Base-by-base conservation (phyloP, 2,888 invertebrate species). In the Drosophila mimetica region DNA sequence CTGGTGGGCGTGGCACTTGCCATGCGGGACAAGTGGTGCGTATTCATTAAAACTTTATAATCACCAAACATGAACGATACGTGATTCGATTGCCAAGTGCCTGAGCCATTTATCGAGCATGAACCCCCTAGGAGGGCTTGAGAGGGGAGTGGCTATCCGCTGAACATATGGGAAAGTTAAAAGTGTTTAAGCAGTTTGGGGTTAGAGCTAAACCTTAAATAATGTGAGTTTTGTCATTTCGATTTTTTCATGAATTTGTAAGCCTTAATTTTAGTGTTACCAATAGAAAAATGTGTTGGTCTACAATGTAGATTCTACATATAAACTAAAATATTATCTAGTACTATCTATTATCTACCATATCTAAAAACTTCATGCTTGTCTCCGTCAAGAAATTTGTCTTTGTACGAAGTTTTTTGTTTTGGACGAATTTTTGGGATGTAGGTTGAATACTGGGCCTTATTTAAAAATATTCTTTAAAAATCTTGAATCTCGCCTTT, bases 41-140 rank as follows among this genome's bases (percentile, higher is more conserved):
- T 77, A 87, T 77, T 85, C 87, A 79, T 87, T 88, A 87, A 88
- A 87, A 87, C 83, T 85, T 88, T 88, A 86, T 87, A 84, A 88
- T 88, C 86, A 83, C 87, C 82, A 78, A 87, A 75, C 70, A 66
- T 64, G 58, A 66, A 69, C 57, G 39, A 54, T 77, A 78, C 77
- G 80, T 79, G 75, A 47, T 65, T 64, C 71, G 58, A 83, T 85
- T 85, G 79, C 75, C 77, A 85, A 85, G 79, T 75, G 78, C 66
- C 55, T 76, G 71, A 72, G 37, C 60, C 51, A 60, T 70, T 69
- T 69, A 47, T 69, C 60, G 69, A 51, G 13, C 69, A 70, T 60
- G 60, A 69, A 51, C 54, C 47, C 39, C 20, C 44, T 37, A 22
- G 22, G 28, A 60, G 46, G 34, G 13, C 16, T 2, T 1, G 2